Conservation (phyloP, 2,797 vertebrate genomes). For the Tiaroga cobitis region DNA sequence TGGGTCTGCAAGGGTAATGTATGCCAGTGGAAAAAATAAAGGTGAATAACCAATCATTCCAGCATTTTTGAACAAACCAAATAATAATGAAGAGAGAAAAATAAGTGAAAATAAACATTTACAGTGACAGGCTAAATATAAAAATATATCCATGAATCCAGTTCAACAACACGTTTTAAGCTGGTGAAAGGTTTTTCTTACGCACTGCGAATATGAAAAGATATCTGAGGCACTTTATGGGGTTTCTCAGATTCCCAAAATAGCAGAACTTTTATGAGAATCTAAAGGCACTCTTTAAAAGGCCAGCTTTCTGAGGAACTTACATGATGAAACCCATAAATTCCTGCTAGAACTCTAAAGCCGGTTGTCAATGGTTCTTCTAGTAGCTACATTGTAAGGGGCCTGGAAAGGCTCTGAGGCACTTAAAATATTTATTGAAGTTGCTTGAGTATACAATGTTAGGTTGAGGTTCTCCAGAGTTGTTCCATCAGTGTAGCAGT, state of each 20-base stretch:
- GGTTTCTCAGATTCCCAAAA: neutral
- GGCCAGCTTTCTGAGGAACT: neutral
- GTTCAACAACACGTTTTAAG: neutral
- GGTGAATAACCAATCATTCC: neutral
- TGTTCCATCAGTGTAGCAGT: neutral
- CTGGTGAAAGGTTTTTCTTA: neutral
- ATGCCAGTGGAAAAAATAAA: neutral
- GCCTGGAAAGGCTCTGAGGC: neutral
- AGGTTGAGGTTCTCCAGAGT: neutral
- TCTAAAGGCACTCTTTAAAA: neutral
- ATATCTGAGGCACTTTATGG: neutral
- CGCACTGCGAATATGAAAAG: neutral
- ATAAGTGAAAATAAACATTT: neutral
- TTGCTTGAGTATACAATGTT: neutral
- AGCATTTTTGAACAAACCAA: constrained; percentile 27
- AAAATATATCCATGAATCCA: neutral
- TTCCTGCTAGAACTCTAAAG: neutral
- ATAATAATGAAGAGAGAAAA: constrained; percentile 4
- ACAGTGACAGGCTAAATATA: neutral
- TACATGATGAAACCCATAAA: neutral
- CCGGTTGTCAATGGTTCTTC: neutral
- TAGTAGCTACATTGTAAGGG: neutral
- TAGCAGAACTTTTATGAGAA: neutral
- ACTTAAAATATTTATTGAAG: neutral
- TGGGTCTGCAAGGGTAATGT: constrained; percentile 81